These are phyloP conservation scores for Eilema sororculum DNA, from an alignment of 2,888 invertebrate genomes.

Conservation along the genomic window DNA sequence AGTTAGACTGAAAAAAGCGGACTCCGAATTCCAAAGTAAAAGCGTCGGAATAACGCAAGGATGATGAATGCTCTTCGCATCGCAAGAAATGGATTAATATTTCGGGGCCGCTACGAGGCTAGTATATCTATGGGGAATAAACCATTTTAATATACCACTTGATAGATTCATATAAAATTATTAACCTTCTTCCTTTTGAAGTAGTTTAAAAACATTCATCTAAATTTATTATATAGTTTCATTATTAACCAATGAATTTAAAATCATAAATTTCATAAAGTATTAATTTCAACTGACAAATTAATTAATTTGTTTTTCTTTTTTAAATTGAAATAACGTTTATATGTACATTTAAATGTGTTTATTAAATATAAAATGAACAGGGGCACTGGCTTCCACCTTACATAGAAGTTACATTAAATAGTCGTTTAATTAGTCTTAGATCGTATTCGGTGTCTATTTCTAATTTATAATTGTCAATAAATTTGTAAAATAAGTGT, in stretches of 20 bases:
- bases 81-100: too few relatives aligned
- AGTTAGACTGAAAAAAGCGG: too few relatives aligned
- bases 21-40: too few relatives aligned
- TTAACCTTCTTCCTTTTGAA: too few relatives aligned
- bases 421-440: constrained; percentile 21
- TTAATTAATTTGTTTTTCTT: not conserved
- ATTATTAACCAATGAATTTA: not conserved
- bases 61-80: too few relatives aligned
- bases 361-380: not conserved
- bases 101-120: too few relatives aligned
- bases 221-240: too few relatives aligned
- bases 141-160: too few relatives aligned
- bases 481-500: constrained; percentile 8
- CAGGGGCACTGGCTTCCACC: constrained; percentile 15
- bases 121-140: too few relatives aligned
- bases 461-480: constrained; percentile 21
- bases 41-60: too few relatives aligned
- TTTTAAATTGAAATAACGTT: not conserved
- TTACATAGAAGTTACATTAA: constrained; percentile 6
- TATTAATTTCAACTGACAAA: not conserved
- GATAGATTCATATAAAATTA: too few relatives aligned
- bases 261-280: not conserved
- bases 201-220: too few relatives aligned
- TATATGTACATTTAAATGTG: not conserved
- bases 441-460: constrained; percentile 48